phyloP scores from a whole-genome alignment of 2,797 vertebrate genomes.

The Pantherophis alleghaniensis region DNA sequence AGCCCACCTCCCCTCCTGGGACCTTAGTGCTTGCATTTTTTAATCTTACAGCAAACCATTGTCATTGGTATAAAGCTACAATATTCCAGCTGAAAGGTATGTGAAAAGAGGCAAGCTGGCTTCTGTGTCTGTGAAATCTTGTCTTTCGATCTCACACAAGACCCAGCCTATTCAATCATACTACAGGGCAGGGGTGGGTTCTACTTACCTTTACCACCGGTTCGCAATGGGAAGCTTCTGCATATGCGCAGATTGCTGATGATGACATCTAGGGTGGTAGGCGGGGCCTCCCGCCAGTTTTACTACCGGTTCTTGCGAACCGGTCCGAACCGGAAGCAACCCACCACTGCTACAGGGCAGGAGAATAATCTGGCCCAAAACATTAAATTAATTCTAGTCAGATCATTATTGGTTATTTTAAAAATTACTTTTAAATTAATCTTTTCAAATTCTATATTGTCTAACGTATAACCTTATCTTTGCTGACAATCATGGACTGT shows the following conservation, averaged over 20 bases:
- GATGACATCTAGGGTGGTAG: no score
- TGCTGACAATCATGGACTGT: neutral
- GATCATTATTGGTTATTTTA: neutral
- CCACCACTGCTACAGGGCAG: neutral
- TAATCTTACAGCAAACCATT: neutral
- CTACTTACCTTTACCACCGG: no score
- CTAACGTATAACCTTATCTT: neutral
- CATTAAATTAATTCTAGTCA: neutral
- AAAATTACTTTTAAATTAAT: neutral
- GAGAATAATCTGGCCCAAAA: neutral
- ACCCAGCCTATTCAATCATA: neutral
- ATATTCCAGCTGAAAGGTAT: neutral
- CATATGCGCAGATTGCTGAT: no score
- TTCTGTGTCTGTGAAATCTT: neutral
- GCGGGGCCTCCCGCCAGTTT: no score
- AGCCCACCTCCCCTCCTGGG: neutral
- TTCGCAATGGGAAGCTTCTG: no score
- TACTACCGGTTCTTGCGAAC: no score
- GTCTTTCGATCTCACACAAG: neutral
- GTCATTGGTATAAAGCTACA: neutral
- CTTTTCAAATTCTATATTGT: neutral
- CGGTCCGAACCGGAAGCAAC: no score
- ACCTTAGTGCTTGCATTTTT: neutral
- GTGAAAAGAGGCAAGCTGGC: neutral
- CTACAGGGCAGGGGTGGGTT: neutral